These are phyloP conservation scores for Doryteuthis pealeii DNA, from an alignment of 1,140 invertebrate genomes.

Conservation along the genomic window DNA sequence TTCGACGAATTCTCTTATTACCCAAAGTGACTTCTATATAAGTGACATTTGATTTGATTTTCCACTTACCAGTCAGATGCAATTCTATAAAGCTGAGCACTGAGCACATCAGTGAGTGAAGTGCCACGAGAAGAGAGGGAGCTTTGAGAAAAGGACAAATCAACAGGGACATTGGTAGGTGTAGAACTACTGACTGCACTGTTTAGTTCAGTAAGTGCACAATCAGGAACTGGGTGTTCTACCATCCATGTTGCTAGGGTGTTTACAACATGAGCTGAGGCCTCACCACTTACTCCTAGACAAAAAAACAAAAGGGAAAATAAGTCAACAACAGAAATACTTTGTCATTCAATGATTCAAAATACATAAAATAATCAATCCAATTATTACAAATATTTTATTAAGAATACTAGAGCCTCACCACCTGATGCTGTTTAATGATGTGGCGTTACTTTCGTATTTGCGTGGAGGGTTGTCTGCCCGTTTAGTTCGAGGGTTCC, in stretches of 20 bases:
- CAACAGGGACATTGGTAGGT: constrained; percentile 1
- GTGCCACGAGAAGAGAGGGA: not conserved
- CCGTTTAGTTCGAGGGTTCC: too few species aligned
- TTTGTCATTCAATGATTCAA: too few species aligned
- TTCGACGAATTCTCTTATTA: too few species aligned
- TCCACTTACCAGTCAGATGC: not conserved
- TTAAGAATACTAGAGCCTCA: too few species aligned
- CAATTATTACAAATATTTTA: too few species aligned
- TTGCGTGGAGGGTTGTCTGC: too few species aligned
- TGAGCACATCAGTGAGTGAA: not conserved
- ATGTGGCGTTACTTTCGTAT: too few species aligned
- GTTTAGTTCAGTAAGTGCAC: not conserved
- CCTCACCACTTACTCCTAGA: constrained; percentile 64
- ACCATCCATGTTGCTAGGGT: constrained; percentile 72
- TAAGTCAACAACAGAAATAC: too few species aligned
- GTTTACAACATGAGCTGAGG: constrained; percentile 65
- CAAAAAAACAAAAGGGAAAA: not conserved
- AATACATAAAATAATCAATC: too few species aligned
- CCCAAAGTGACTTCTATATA: too few species aligned
- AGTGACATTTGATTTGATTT: too few species aligned
- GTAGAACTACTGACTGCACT: not conserved
- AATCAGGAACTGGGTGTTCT: constrained; percentile 62
- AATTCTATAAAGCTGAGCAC: not conserved
- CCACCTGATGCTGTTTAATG: too few species aligned
- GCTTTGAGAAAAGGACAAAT: not conserved